These are phyloP conservation scores for Pseudomyrmex gracilis DNA, from an alignment of 1,140 invertebrate genomes.

Conservation along the genomic window DNA sequence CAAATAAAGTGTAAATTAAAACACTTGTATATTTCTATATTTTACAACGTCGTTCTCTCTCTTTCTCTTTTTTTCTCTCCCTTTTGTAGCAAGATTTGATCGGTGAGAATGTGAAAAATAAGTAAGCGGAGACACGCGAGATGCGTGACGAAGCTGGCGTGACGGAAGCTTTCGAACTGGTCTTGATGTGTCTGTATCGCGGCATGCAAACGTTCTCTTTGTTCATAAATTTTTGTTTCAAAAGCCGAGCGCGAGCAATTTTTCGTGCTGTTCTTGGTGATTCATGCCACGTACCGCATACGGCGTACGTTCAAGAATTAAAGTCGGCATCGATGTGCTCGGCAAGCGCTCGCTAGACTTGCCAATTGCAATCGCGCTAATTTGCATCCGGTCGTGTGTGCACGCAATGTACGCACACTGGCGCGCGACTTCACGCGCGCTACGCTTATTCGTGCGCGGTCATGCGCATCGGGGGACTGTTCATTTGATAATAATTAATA, in stretches of 20 bases:
- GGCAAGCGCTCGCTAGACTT: constrained; percentile 40
- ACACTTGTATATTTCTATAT: background rate
- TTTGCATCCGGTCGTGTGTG: constrained; percentile 40
- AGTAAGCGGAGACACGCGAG: constrained; percentile 19
- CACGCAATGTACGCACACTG: background rate
- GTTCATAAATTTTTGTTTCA: constrained; percentile 48
- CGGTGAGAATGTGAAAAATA: constrained; percentile 27
- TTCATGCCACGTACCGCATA: constrained; percentile 12
- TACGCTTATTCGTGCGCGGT: constrained; percentile 57
- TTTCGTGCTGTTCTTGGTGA: background rate
- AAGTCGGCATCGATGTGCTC: constrained; percentile 43
- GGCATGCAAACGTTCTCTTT: constrained; percentile 42
- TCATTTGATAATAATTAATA: constrained; percentile 70
- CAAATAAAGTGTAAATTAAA: constrained; percentile 24
- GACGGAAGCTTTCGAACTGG: constrained; percentile 35
- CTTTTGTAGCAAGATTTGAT: constrained; percentile 10
- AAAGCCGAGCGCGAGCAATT: background rate
- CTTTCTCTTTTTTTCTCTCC: too few species aligned
- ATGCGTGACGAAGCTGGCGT: constrained; percentile 45
- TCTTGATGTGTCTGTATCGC: constrained; percentile 24
- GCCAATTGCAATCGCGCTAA: constrained; percentile 32
- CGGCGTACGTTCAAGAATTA: constrained; percentile 52
- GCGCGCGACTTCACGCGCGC: constrained; percentile 8
- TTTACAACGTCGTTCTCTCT: background rate
- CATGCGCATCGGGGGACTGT: constrained; percentile 40